phyloP scores from a whole-genome alignment of 2,888 invertebrate genomes.

The Acanthosoma haemorrhoidale region DNA sequence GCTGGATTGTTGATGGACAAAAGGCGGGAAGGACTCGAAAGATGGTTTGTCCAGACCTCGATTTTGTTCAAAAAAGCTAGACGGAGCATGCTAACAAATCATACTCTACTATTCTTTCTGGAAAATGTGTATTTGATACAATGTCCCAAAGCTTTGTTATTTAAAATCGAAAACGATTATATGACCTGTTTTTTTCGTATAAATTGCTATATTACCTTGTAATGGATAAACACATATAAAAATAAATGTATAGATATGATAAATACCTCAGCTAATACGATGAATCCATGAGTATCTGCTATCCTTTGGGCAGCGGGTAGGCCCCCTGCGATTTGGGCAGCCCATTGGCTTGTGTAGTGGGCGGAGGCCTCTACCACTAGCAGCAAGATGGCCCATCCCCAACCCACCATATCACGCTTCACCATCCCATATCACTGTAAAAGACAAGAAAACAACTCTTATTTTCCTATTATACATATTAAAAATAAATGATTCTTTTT shows the following conservation, averaged over 20 bases:
- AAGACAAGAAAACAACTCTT: neutral
- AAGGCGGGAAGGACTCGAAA: no score
- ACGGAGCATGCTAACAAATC: no score
- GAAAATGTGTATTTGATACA: no score
- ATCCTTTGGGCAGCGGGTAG: slow-evolving; percentile 50
- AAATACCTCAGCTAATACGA: slow-evolving; percentile 53
- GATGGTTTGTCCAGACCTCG: no score
- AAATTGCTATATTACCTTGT: neutral
- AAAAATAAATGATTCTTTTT: no score
- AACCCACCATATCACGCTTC: slow-evolving; percentile 37
- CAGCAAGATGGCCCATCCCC: slow-evolving; percentile 36
- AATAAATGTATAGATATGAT: neutral
- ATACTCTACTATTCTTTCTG: no score
- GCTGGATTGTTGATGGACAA: no score
- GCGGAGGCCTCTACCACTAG: slow-evolving; percentile 34
- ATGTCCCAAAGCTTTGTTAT: no score
- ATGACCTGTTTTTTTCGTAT: no score
- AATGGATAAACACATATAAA: neutral
- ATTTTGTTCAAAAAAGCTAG: no score
- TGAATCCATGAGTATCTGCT: slow-evolving; percentile 56
- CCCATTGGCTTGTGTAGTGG: slow-evolving; percentile 57
- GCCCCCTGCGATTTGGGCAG: slow-evolving; percentile 55
- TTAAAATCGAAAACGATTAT: no score
- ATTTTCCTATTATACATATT: no score
- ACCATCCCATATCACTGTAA: slow-evolving; percentile 39